A percentile compares a stretch with the other conserved stretches of the same genome.
These are phyloP conservation scores for Mustela nigripes DNA, from an alignment of 2,113 vertebrate species.

Conservation along the genomic window DNA sequence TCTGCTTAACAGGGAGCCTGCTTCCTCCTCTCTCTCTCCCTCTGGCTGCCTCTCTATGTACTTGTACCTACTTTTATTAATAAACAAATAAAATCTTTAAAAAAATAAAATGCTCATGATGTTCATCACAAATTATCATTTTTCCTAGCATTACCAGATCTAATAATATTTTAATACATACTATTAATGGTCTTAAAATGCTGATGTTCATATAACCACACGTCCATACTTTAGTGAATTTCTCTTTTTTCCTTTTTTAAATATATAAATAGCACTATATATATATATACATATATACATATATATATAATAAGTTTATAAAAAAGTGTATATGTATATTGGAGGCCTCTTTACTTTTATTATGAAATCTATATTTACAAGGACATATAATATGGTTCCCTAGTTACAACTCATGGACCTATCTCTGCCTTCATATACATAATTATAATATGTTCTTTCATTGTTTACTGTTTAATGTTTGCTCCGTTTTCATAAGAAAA, in stretches of 20 bases:
- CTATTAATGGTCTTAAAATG: background rate
- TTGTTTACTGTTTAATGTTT: background rate
- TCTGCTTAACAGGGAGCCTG: no score
- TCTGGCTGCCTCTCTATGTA: no score
- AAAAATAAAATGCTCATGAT: background rate
- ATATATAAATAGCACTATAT: no score
- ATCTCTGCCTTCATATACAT: background rate
- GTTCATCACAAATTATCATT: background rate
- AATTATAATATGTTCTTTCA: background rate
- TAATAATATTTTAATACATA: background rate
- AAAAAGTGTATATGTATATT: background rate
- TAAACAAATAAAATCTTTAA: no score
- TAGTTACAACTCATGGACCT: background rate
- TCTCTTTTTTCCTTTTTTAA: no score
- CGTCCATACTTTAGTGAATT: background rate
- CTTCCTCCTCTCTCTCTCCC: no score
- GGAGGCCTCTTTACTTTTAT: background rate
- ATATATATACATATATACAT: no score
- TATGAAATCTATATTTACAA: background rate
- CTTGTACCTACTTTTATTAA: no score
- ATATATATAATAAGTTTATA: no score
- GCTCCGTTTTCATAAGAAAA: background rate
- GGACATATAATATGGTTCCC: no score
- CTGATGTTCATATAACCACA: background rate
- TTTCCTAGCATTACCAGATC: background rate